A percentile compares a stretch with the other conserved stretches of the same genome.
Conservation (phyloP, 2,797 vertebrate genomes). For the Trematomus bernacchii region DNA sequence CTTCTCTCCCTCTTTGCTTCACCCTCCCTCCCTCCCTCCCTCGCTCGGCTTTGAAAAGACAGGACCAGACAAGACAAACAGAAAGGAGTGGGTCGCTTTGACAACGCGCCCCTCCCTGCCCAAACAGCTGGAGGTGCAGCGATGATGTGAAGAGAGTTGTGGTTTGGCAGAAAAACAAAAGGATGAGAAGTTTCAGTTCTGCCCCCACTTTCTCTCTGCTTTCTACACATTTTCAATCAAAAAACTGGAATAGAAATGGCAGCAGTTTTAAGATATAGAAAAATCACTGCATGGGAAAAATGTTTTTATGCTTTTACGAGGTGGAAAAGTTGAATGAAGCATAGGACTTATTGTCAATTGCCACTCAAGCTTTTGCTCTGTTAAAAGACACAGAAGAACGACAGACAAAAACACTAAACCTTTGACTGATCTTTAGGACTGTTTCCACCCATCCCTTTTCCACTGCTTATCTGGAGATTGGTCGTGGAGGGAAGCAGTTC, state of each 20-base stretch:
- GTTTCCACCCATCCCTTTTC: too few species aligned
- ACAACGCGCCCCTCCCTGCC: conserved; percentile 68
- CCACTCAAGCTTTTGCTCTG: too few species aligned
- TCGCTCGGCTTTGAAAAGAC: conserved; percentile 57
- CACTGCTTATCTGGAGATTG: too few species aligned
- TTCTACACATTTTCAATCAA: neutral
- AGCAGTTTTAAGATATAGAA: too few species aligned
- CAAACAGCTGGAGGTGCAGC: conserved; percentile 78
- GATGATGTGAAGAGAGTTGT: conserved; percentile 28
- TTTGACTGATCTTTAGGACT: too few species aligned
- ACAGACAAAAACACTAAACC: too few species aligned
- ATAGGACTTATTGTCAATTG: too few species aligned
- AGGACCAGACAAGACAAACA: conserved; percentile 77
- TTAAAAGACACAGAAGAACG: too few species aligned
- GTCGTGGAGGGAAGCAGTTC: too few species aligned
- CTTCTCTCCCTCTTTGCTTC: neutral
- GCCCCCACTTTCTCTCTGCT: neutral
- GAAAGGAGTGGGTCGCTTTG: conserved; percentile 74
- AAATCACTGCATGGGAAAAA: too few species aligned
- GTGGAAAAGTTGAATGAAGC: neutral
- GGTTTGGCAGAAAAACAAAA: conserved; percentile 5
- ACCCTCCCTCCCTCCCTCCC: conserved; percentile 30
- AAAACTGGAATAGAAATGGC: too few species aligned
- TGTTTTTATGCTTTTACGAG: neutral
- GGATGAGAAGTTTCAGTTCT: conserved; percentile 53